Conservation (phyloP, 2,797 vertebrate species). For the Chiloscyllium punctatum region DNA sequence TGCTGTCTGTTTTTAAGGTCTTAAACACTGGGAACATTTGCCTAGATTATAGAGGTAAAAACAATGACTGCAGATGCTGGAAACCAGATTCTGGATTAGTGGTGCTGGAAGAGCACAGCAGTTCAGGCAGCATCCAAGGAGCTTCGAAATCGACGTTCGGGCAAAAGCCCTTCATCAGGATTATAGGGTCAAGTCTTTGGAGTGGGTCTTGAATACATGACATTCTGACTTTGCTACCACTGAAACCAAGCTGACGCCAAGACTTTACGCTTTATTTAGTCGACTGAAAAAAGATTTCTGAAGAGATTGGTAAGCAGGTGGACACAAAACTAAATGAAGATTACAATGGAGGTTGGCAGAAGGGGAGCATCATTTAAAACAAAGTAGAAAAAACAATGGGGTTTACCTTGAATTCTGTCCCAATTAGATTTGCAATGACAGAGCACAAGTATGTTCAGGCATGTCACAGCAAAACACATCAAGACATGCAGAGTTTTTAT, state of each 20-base stretch:
- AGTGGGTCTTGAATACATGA: not conserved
- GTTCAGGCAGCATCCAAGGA: too few relatives aligned
- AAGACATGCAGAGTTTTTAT: not conserved
- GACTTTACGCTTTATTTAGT: not conserved
- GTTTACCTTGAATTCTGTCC: not conserved
- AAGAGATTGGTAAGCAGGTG: not conserved
- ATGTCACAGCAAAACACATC: constrained; percentile 2
- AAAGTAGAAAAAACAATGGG: not conserved
- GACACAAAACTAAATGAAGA: not conserved
- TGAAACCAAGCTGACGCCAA: not conserved
- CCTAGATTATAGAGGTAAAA: not conserved
- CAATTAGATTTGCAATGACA: not conserved
- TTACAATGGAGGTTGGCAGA: not conserved
- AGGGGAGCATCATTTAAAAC: not conserved
- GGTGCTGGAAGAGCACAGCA: too few relatives aligned
- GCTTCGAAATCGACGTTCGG: too few relatives aligned
- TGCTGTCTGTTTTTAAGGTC: not conserved
- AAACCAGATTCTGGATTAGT: too few relatives aligned
- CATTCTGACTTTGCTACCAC: not conserved
- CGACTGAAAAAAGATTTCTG: not conserved
- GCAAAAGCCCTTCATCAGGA: too few relatives aligned
- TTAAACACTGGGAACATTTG: not conserved
- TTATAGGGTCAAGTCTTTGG: not conserved
- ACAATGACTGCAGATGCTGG: too few relatives aligned
- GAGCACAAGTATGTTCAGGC: not conserved